Conservation (phyloP, 2,797 vertebrate species). For the Dermochelys coriacea region DNA sequence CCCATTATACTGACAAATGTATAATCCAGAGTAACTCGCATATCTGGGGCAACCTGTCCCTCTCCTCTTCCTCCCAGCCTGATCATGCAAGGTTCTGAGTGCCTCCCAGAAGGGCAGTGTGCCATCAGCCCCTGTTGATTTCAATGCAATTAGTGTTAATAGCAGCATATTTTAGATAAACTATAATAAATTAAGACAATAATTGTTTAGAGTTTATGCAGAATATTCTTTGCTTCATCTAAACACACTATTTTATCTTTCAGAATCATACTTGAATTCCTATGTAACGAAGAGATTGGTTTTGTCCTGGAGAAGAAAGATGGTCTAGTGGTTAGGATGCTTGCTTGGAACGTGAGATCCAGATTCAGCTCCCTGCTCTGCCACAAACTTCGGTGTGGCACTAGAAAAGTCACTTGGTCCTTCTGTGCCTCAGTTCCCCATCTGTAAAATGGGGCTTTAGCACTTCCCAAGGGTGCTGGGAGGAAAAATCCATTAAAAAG, state of each 20-base stretch:
- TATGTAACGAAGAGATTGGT: background rate
- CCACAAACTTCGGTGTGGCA: background rate
- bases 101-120: background rate
- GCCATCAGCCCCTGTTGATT: background rate
- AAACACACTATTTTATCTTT: background rate
- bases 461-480: background rate
- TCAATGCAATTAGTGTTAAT: background rate
- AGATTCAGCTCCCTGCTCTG: background rate
- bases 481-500: background rate
- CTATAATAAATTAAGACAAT: background rate
- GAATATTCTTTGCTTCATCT: fast-evolving
- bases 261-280: background rate
- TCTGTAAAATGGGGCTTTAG: background rate
- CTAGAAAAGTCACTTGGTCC: background rate
- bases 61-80: background rate
- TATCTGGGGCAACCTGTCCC: fast-evolving
- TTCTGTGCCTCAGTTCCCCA: background rate
- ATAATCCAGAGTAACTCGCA: fast-evolving
- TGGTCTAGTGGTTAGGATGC: background rate
- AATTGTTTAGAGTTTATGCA: background rate
- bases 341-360: background rate
- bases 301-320: background rate
- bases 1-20: no score
- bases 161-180: background rate
- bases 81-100: fast-evolving